Conservation (phyloP, 1,140 invertebrate species). For the Tetragonula clypearis region DNA sequence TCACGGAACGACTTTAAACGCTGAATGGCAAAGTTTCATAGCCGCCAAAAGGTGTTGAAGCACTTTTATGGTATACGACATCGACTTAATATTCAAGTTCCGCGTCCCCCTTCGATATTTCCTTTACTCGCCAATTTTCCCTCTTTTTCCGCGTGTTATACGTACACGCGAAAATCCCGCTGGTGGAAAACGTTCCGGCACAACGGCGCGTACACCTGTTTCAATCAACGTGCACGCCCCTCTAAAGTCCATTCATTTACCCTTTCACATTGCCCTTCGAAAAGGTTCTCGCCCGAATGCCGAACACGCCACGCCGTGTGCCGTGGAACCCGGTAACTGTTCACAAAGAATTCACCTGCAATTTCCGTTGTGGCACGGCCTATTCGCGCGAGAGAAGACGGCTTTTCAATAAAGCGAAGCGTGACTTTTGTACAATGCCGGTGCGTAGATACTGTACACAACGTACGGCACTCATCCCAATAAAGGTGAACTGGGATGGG, state of each 20-base stretch:
- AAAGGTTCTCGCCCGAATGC: slow-evolving; percentile 45
- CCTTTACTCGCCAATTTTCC: background rate
- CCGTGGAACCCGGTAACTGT: slow-evolving; percentile 23
- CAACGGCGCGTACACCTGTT: slow-evolving; percentile 5
- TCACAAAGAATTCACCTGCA: slow-evolving; percentile 67
- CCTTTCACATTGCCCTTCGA: slow-evolving; percentile 21
- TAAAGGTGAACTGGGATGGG: slow-evolving; percentile 19
- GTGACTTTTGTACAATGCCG: slow-evolving; percentile 49
- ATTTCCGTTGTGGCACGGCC: slow-evolving; percentile 54
- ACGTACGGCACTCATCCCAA: slow-evolving; percentile 48
- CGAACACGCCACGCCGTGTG: background rate
- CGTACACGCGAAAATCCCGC: background rate
- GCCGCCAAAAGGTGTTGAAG: too few relatives aligned
- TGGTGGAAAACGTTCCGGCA: background rate
- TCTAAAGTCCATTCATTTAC: slow-evolving; percentile 32
- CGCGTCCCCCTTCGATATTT: background rate
- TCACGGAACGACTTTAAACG: too few relatives aligned
- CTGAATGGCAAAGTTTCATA: too few relatives aligned
- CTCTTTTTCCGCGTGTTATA: background rate
- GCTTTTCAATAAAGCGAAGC: slow-evolving; percentile 65
- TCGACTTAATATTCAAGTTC: too few relatives aligned
- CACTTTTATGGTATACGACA: too few relatives aligned
- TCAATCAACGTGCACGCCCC: slow-evolving; percentile 36
- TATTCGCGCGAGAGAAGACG: slow-evolving; percentile 46
- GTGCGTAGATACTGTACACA: slow-evolving; percentile 43